phyloP scores from a whole-genome alignment of 2,113 vertebrate genomes.

The Pardalotus punctatus region DNA sequence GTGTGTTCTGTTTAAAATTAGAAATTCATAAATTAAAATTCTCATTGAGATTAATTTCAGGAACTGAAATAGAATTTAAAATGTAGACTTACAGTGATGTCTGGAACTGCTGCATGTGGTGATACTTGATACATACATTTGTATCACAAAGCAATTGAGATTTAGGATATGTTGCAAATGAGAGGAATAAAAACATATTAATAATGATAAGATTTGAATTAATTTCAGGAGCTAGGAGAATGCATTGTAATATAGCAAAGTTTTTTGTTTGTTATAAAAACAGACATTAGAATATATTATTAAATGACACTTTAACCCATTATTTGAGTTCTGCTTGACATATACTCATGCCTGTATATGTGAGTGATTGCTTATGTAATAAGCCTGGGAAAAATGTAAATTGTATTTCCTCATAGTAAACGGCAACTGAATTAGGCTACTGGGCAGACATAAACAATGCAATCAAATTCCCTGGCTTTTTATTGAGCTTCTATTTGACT shows the following conservation, averaged over 20 bases:
- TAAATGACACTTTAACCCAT: conserved; percentile 64
- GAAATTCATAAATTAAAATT: conserved; percentile 59
- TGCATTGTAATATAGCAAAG: not conserved
- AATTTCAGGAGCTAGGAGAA: not conserved
- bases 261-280: not conserved
- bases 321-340: conserved; percentile 56
- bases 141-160: conserved; percentile 34
- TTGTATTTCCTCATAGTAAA: conserved; percentile 75
- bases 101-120: not conserved
- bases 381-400: conserved; percentile 74
- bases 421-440: conserved; percentile 76
- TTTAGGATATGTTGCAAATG: conserved; percentile 3
- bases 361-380: conserved; percentile 65
- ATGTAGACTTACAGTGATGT: not conserved
- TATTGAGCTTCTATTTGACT: conserved; percentile 74
- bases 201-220: not conserved
- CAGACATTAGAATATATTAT: conserved; percentile 17
- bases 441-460: conserved; percentile 77
- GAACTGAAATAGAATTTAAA: conserved; percentile 19
- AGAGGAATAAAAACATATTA: conserved; percentile 14
- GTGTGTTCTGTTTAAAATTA: conserved; percentile 56
- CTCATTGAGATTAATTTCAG: conserved; percentile 54
- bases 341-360: not conserved
- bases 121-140: conserved; percentile 12
- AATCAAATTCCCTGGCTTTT: conserved; percentile 75